phyloP scores from a whole-genome alignment of 2,888 invertebrate genomes.

The Pseudeuparius sepicola region DNA sequence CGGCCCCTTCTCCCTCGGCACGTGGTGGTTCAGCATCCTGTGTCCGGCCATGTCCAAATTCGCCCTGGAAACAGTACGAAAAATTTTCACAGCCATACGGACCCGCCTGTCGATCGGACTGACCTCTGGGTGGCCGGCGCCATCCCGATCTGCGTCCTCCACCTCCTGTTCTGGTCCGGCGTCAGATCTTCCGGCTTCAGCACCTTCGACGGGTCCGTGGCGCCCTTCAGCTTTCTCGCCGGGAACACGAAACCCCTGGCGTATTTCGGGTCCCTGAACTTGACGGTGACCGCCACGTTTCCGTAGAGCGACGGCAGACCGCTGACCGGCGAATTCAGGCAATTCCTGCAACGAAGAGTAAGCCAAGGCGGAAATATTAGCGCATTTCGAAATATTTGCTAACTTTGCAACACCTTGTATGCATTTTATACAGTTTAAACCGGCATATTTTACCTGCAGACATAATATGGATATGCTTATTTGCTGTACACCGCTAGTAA shows the following conservation, averaged over 20 bases:
- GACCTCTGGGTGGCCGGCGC: conserved; percentile 35
- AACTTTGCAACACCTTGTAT: no score
- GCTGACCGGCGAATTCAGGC: conserved; percentile 59
- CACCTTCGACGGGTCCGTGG: conserved; percentile 61
- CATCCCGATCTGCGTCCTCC: conserved; percentile 66
- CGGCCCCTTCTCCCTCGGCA: conserved; percentile 24
- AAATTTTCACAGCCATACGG: no score
- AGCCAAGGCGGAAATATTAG: no score
- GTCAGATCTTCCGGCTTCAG: conserved; percentile 68
- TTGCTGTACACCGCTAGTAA: no score
- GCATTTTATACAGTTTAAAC: no score
- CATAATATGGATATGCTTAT: no score
- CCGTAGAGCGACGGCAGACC: conserved; percentile 52
- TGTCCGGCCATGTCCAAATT: conserved; percentile 60
- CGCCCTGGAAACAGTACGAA: conserved; percentile 44
- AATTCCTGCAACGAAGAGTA: conserved; percentile 41
- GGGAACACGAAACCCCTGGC: conserved; percentile 64
- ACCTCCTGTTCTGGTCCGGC: conserved; percentile 56
- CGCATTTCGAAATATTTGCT: no score
- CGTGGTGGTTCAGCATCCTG: conserved; percentile 58
- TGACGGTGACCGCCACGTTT: conserved; percentile 54
- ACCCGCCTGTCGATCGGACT: no score
- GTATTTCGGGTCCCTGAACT: conserved; percentile 73
- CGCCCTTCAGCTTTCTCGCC: conserved; percentile 57
- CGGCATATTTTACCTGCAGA: no score